Percentiles rank a stretch among this genome's conserved stretches.
These are phyloP conservation scores for Venturia canescens DNA, from an alignment of 1,140 invertebrate species.

Conservation along the genomic window DNA sequence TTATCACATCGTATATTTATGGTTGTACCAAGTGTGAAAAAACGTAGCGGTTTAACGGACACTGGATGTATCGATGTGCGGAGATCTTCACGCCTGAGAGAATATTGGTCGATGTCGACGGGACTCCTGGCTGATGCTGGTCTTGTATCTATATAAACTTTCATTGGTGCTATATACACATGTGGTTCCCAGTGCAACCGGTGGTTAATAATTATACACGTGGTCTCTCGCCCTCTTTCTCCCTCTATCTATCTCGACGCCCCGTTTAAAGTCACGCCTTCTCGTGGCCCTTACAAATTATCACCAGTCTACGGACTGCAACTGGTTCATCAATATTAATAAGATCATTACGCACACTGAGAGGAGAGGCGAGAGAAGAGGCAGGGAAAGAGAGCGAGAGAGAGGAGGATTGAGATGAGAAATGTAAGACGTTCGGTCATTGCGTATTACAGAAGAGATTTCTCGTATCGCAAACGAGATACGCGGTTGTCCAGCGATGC, in stretches of 20 bases:
- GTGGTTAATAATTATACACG: constrained; percentile 47
- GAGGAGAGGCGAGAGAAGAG: constrained; percentile 1
- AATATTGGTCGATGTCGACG: constrained; percentile 29
- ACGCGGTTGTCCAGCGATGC: constrained; percentile 50
- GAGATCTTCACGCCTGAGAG: constrained; percentile 40
- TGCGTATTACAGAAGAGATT: constrained; percentile 25
- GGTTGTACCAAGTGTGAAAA: not conserved
- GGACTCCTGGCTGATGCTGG: constrained; percentile 32
- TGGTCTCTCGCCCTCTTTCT: constrained; percentile 32
- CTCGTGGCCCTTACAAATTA: constrained; percentile 55
- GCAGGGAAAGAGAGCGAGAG: too few species aligned
- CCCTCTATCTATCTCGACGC: constrained; percentile 34
- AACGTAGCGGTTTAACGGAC: not conserved
- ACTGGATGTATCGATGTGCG: constrained; percentile 4
- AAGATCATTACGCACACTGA: constrained; percentile 56
- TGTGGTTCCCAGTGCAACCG: constrained; percentile 35
- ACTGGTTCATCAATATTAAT: constrained; percentile 65
- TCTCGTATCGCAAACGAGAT: constrained; percentile 13
- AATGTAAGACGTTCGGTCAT: constrained; percentile 9
- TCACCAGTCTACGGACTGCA: constrained; percentile 51
- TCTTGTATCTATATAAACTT: not conserved
- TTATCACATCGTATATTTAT: too few species aligned
- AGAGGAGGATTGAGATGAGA: constrained; percentile 27
- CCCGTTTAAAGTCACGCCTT: constrained; percentile 47
- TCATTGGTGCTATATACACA: constrained; percentile 22